Base-by-base conservation (phyloP, 2,113 vertebrate genomes). In the Panthera tigris region DNA sequence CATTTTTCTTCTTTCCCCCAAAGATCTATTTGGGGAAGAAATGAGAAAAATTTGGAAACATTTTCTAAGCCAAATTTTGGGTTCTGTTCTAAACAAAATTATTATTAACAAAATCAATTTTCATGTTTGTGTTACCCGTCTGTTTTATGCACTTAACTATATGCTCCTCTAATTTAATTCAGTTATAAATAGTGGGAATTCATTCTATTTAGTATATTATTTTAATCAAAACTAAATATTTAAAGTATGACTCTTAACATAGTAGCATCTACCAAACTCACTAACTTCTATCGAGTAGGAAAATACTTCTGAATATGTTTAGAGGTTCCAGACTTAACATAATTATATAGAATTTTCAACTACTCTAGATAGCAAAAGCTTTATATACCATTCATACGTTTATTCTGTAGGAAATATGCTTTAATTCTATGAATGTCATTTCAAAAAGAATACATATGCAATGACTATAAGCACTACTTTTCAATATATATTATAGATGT, bases 1-100 rank as follows among this genome's bases (percentile, higher is more conserved):
- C 71, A 94, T 81, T 97, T 97, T 90, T 55, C 92, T 82, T 85
- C 81, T 89, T 92, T 45, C 8, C 16, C 73, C 36, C 21, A 89
- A 91, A 89, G 39, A 91, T n/a, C 74, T 61, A 96, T 65, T 90
- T 96, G 57, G 19, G 66, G 92, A 98, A 92, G 74, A 96, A 97
- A 84, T 48, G 25, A 96, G n/a, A 86, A 69, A 92, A 76, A 76
- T 52, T 48, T 52, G 71, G 57, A 68, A 95, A 94, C 27, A 57
- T 85, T 85, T 91, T 95, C 80, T 92, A 92, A 97, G 63, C 41
- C 55, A 97, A 88, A 97, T 63, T 95, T 87, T 73, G 21, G 33
- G 45, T 50, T 94, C 66, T 86, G 29, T 74, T 83, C 31, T 94
- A 80, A 95, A 78, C 19, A 31, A 89, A 96, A 95, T 25, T 92